These are phyloP conservation scores for Helarctos malayanus DNA, from an alignment of 2,797 vertebrate genomes.

Conservation along the genomic window DNA sequence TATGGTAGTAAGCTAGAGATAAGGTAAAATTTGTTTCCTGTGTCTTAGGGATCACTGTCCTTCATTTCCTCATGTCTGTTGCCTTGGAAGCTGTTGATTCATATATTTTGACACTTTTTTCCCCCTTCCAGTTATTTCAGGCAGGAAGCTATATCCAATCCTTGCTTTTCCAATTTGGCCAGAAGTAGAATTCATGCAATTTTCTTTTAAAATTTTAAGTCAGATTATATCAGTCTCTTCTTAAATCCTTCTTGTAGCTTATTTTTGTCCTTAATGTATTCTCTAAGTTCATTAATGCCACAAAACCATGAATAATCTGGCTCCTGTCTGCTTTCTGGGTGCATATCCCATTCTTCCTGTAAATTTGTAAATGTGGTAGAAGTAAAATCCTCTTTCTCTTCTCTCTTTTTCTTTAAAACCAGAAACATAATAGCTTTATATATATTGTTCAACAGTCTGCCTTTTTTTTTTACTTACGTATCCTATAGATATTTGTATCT, in stretches of 20 bases:
- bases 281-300: not conserved
- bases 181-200: not conserved
- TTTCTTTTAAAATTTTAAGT: slow-evolving; percentile 33
- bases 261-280: not conserved
- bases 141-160: not conserved
- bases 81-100: not conserved
- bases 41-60: not conserved
- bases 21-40: not conserved
- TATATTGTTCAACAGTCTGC: not conserved
- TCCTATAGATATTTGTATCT: not conserved
- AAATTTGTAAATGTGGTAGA: not conserved
- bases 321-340: not conserved
- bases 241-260: not conserved
- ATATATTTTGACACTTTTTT: not conserved
- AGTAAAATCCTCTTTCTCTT: not conserved
- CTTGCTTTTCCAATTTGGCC: not conserved
- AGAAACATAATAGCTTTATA: not conserved
- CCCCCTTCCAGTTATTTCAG: not conserved
- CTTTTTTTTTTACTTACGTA: not conserved
- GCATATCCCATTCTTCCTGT: not conserved
- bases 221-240: not conserved
- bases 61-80: not conserved
- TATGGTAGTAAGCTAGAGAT: too few species aligned
- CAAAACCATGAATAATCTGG: not conserved
- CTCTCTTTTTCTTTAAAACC: not conserved